Evolutionary conservation across 2,797 vertebrate species (phyloP).

Genomic region (Propithecus perrieri): DNA sequence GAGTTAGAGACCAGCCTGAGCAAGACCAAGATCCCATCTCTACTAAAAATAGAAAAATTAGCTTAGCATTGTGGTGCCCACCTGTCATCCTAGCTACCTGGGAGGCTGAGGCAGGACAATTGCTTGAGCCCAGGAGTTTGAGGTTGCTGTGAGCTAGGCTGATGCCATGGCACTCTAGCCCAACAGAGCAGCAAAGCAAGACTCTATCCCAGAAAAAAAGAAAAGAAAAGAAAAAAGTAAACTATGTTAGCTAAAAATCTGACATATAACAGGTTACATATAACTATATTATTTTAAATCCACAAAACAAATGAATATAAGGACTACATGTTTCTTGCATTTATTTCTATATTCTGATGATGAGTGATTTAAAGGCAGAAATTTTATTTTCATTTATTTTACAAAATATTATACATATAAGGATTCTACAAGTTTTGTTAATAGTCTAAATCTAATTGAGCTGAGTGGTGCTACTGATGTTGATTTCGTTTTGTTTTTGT

Average conservation of each 20-base stretch:
- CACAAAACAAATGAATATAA: slow-evolving; percentile 29
- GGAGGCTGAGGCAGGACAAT: no score
- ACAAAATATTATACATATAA: slow-evolving; percentile 40
- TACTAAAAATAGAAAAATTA: no score
- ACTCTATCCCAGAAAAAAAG: no score
- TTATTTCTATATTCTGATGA: slow-evolving; percentile 8
- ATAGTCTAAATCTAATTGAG: slow-evolving; percentile 32
- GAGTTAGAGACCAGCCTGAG: no score
- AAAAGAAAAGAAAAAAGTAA: not conserved
- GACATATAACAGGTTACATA: not conserved
- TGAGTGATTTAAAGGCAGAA: not conserved
- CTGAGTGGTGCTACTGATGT: not conserved
- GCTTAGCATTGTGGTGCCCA: no score
- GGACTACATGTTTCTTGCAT: slow-evolving; percentile 9
- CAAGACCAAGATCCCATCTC: no score
- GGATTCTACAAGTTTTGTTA: slow-evolving; percentile 46
- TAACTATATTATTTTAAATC: slow-evolving; percentile 32
- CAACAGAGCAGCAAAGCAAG: no score
- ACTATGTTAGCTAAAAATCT: not conserved
- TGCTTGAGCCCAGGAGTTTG: no score
- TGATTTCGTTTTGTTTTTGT: not conserved
- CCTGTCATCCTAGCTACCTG: no score
- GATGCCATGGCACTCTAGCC: no score
- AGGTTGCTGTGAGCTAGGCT: no score
- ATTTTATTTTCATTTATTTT: slow-evolving; percentile 57